Percentiles rank a stretch among this genome's conserved stretches.
These are phyloP conservation scores for Rhineura floridana DNA, from an alignment of 2,113 vertebrate species.

Conservation along the genomic window DNA sequence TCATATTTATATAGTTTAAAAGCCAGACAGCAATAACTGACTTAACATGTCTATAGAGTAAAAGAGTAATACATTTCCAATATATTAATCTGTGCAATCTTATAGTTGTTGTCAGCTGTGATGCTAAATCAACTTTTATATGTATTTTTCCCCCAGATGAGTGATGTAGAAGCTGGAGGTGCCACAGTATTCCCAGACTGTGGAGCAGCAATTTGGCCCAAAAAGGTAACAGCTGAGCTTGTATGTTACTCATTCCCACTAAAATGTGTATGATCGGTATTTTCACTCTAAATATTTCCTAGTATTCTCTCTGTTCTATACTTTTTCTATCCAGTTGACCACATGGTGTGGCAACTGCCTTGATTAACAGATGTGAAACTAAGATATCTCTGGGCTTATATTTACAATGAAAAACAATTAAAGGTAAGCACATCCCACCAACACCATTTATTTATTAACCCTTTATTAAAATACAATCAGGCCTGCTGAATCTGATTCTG, in stretches of 20 bases:
- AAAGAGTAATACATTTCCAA: neutral
- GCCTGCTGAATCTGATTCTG: too few species aligned
- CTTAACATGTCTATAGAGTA: neutral
- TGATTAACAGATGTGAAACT: neutral
- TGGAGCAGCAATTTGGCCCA: slow-evolving; percentile 91
- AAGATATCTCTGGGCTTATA: neutral
- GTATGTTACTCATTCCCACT: neutral
- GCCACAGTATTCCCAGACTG: slow-evolving; percentile 97
- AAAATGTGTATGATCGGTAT: neutral
- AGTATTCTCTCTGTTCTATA: neutral
- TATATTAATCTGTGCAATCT: neutral
- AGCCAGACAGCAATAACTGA: neutral
- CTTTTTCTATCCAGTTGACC: neutral
- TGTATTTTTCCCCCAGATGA: slow-evolving; percentile 84
- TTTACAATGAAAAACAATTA: neutral
- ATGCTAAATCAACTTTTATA: neutral
- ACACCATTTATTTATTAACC: neutral
- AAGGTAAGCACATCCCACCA: neutral
- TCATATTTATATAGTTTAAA: neutral
- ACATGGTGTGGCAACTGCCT: neutral
- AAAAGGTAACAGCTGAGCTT: slow-evolving; percentile 81
- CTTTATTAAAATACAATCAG: neutral
- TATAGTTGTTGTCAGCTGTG: fast-evolving
- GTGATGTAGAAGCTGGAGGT: slow-evolving; percentile 94
- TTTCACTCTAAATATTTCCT: neutral